phyloP scores from a whole-genome alignment of 2,888 invertebrate genomes.

The Furcula furcula region DNA sequence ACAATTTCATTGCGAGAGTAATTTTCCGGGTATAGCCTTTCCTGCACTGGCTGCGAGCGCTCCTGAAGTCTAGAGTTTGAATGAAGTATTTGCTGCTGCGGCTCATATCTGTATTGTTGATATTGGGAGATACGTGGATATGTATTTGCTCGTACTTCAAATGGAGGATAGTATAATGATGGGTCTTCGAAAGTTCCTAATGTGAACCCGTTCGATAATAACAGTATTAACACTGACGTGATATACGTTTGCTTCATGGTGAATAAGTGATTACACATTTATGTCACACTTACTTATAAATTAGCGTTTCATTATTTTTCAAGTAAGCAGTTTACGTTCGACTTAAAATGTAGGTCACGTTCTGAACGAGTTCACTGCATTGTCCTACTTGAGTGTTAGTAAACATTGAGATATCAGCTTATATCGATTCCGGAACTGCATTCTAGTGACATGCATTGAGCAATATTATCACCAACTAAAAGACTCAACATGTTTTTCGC shows the following conservation, averaged over 20 bases:
- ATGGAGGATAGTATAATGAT: conserved; percentile 40
- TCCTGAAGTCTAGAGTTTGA: conserved; percentile 12
- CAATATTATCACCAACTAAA: conserved; percentile 69
- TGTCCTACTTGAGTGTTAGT: conserved; percentile 51
- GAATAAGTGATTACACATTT: conserved; percentile 28
- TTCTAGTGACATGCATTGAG: conserved; percentile 72
- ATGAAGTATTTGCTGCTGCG: conserved; percentile 18
- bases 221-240: conserved; percentile 34
- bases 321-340: conserved; percentile 43
- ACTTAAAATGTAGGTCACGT: conserved; percentile 40
- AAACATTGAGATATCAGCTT: conserved; percentile 64
- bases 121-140: conserved; percentile 5
- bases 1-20: conserved; percentile 29
- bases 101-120: conserved; percentile 6
- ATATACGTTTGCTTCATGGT: conserved; percentile 42
- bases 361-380: conserved; percentile 34
- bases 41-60: conserved; percentile 6
- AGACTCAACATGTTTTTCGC: conserved; percentile 65
- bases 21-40: conserved; percentile 12
- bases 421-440: conserved; percentile 72
- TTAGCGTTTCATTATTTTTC: conserved; percentile 32
- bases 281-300: conserved; percentile 34
- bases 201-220: conserved; percentile 27
- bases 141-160: conserved; percentile 37
- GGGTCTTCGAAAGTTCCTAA: conserved; percentile 38